phyloP scores from a whole-genome alignment of 1,140 invertebrate species.

The Musca vetustissima region DNA sequence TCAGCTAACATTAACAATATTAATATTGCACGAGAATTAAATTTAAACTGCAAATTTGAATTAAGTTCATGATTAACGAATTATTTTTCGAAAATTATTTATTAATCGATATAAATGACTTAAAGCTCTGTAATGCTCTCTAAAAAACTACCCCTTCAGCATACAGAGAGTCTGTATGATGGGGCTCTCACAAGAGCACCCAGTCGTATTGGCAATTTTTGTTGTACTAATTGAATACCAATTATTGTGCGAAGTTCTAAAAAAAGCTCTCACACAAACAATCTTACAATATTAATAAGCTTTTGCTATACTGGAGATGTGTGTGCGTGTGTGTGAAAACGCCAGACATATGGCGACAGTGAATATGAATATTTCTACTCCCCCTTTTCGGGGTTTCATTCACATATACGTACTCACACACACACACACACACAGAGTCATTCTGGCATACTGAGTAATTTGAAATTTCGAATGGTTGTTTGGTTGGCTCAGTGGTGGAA shows the following conservation, averaged over 20 bases:
- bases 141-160: neutral
- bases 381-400: slow-evolving; percentile 28
- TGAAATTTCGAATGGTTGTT: slow-evolving; percentile 29
- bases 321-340: neutral
- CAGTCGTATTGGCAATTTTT: too few species aligned
- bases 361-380: slow-evolving; percentile 27
- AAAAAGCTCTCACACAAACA: neutral
- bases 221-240: slow-evolving; percentile 15
- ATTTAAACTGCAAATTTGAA: too few species aligned
- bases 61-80: too few species aligned
- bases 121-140: too few species aligned
- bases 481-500: slow-evolving; percentile 18
- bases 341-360: slow-evolving; percentile 15
- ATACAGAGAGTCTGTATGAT: too few species aligned
- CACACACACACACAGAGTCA: slow-evolving; percentile 12
- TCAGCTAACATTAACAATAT: too few species aligned
- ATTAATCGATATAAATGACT: too few species aligned
- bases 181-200: neutral
- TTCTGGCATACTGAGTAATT: neutral
- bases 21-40: too few species aligned
- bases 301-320: too few species aligned
- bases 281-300: neutral
- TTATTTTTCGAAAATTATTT: too few species aligned
- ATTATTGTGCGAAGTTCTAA: slow-evolving; percentile 7
- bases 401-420: slow-evolving; percentile 10